A percentile compares a stretch with the other conserved stretches of the same genome.
phyloP scores from a whole-genome alignment of 1,140 invertebrate species.

The Periplaneta americana region DNA sequence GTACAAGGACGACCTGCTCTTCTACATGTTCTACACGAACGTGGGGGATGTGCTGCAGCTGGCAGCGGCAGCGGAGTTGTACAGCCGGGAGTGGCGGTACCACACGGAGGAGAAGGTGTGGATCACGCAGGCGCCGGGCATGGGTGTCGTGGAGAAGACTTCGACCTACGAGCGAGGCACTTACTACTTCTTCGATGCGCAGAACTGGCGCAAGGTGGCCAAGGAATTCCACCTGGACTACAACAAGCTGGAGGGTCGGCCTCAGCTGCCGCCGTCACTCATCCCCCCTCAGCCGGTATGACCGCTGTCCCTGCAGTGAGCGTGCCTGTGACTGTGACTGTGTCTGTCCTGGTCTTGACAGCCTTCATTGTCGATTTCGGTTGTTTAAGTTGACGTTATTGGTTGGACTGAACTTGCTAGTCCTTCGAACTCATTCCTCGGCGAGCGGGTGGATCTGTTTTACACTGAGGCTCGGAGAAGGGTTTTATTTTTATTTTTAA shows the following conservation, averaged over 20 bases:
- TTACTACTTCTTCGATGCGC: conserved; percentile 98
- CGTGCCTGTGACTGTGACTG: neutral
- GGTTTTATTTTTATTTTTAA: conserved; percentile 14
- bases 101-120: conserved; percentile 98
- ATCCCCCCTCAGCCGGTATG: conserved; percentile 10
- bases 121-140: conserved; percentile 95
- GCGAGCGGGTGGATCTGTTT: conserved; percentile 2
- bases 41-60: conserved; percentile 96
- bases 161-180: conserved; percentile 93
- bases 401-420: conserved; percentile 18
- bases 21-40: conserved; percentile 99
- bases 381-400: conserved; percentile 5
- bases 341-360: neutral
- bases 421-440: conserved; percentile 18
- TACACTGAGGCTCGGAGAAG: conserved; percentile 13
- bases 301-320: neutral
- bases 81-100: conserved; percentile 97
- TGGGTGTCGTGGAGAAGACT: conserved; percentile 89
- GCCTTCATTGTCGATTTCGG: neutral
- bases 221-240: conserved; percentile 98
- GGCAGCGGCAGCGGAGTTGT: conserved; percentile 93
- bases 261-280: conserved; percentile 38
- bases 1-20: conserved; percentile 97
- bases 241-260: conserved; percentile 91
- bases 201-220: conserved; percentile 92